Base-by-base conservation (phyloP, 2,113 vertebrate genomes). In the Melanerpes aurifrons region DNA sequence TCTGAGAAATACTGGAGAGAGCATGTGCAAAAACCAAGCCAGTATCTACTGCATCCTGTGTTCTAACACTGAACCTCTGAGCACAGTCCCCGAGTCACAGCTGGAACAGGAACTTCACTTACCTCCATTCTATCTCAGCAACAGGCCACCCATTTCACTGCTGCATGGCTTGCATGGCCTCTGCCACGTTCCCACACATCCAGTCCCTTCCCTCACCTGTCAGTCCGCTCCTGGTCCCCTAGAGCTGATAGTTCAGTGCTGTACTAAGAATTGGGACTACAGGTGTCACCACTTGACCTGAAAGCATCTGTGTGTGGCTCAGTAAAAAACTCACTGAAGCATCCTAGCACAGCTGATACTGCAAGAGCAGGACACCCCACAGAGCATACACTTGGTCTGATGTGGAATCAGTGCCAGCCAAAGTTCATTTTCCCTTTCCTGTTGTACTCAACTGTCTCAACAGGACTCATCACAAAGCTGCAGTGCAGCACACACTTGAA, bases 91-190 rank as follows among this genome's bases (percentile, higher is more conserved):
- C 6, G 37, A 63, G 64, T 43, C 64, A 31, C 59, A 26, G 16
- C 35, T 73, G 35, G 24, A 87, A 56, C 29, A 79, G 56, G 50
- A 89, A 78, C 54, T 48, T 58, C 47, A n/a, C 54, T 68, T 21
- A 71, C 47, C 56, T 90, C 73, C 80, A 53, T 31, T 48, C 80
- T 12, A 91, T 22, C 86, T 61, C 74, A 78, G 58, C 54, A 76
- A 43, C 50, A 66, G 54, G 31, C 81, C 74, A 82, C 53, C 32
- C 58, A 47, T 83, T 43, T 75, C 26, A 81, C 4, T 45, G 58
- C 59, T 79, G 45, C 0, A 0, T 17, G 29, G 31, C 62, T 35
- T 75, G 45, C 0, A 0, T 19, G 29, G 31, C 62, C 43, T 75
- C 0, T 3, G 13, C 4, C 15, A 53, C 48, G 12, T n/a, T 53